Evolutionary conservation across 2,888 invertebrate genomes (phyloP), one percentile per base, ranked within the genome.

Genomic region (Lysandra coridon): DNA sequence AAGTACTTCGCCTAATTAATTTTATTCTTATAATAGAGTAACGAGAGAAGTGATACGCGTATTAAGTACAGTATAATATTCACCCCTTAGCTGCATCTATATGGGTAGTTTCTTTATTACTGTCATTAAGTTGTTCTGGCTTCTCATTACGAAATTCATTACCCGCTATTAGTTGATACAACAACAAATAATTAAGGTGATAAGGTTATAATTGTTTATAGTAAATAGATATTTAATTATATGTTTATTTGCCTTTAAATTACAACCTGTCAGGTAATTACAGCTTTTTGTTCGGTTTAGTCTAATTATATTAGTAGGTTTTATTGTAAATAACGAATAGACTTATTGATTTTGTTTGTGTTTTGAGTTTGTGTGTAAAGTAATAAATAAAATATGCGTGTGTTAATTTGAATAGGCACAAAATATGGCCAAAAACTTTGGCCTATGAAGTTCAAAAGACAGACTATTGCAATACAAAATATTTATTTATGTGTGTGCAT

Each of bases 111-210:
- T 23, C 53, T 76, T 57, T 76, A 76, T 76, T 53, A 33, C 76
- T 76, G 57, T 76, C 53, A 76, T 76, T 76, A 76, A 30, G 57
- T 33, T 76, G 53, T 76, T 57, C 30, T 5, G 57, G 75, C 33
- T 76, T 49, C 57, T 76, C 30, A 76, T 76, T 76, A 76, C 53
- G 30, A 53, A 76, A 57, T 76, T 76, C 53, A 76, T 76, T 76
- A 76, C 49, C 33, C 17, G 6, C 33, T 17, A 53, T 33, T 53
- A 76, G 57, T 30, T 33, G 30, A 53, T 75, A 30, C 2, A 75
- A 23, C 75, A 75, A 76, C 53, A 57, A 57, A 76, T 76, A 49
- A 76, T 76, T 57, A 75, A 30, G 23, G 40, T 40, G 37, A 73
- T 73, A 69, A 69, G 64, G 33, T 69, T 33, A 44, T n/a, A 62